Conservation (phyloP, 2,113 vertebrate genomes). For the Barnardius zonarius region DNA sequence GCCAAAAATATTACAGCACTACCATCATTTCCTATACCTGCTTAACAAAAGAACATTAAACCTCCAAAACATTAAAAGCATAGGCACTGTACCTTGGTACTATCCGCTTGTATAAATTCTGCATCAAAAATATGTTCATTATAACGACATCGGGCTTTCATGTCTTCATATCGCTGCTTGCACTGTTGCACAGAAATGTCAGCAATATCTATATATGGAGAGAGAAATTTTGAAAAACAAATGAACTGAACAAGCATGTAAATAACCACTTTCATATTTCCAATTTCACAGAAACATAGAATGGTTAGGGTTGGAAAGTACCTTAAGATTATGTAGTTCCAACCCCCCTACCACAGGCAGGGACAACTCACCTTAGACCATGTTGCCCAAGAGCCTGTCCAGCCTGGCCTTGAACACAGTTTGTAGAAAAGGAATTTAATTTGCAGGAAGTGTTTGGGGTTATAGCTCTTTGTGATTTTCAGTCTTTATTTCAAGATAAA, state of each 20-base stretch:
- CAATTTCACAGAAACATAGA: background rate
- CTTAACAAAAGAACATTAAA: background rate
- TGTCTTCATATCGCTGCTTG: conserved; percentile 87
- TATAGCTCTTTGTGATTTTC: background rate
- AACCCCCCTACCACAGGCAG: background rate
- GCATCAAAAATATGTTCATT: conserved; percentile 85
- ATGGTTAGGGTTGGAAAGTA: background rate
- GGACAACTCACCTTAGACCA: background rate
- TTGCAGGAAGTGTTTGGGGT: background rate
- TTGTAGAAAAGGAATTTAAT: background rate
- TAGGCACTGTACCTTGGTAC: conserved; percentile 81
- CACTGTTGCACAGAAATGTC: conserved; percentile 93
- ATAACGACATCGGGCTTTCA: conserved; percentile 80
- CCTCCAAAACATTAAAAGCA: background rate
- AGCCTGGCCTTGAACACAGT: background rate
- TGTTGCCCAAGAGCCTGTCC: background rate
- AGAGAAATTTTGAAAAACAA: background rate
- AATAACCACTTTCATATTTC: background rate
- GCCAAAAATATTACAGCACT: background rate
- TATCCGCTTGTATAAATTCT: conserved; percentile 93
- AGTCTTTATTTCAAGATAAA: background rate
- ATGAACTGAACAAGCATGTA: background rate
- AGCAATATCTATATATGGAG: conserved; percentile 82
- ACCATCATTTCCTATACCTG: background rate
- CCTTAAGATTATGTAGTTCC: background rate